Evolutionary conservation across 2,888 invertebrate species (phyloP), one percentile per base, ranked within the genome.

Genomic region (Phalera bucephala): DNA sequence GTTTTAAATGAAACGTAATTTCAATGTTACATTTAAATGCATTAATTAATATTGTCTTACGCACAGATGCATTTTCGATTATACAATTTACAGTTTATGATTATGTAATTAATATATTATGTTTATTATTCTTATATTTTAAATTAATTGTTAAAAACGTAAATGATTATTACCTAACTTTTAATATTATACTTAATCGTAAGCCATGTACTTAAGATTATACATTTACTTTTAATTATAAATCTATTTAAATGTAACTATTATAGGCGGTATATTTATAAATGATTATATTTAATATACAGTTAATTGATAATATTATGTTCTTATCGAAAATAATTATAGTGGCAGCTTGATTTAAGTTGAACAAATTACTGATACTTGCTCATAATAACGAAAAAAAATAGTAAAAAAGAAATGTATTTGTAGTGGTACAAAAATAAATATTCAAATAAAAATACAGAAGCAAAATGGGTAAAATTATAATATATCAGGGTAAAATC

Each of bases 41-140:
- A 48, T 45, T 55, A 57, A 40, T 52, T 53, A 58, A 65, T 82
- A 82, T 80, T 82, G 81, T 82, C 81, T 43, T 70, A 64, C 68
- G 64, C 77, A 69, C 81, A 82, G 78, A 60, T 57, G 59, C 17
- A 17, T 57, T 54, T 54, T 40, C 36, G 39, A 46, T 17, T 3
- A 5, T 17, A 3, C 5, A 17, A 5, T 17, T 17, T 3, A n/a
- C n/a, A 17, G 5, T 17, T 43, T 50, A 44, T 40, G 36, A 36
- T 50, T 52, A 47, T 43, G 39, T 50, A 42, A 20, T 53, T 52
- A 40, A 38, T 50, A 41, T 37, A 27, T 47, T 36, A 40, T 21
- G 19, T 33, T 39, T 19, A 15, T 44, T 52, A 50, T 11, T 40
- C 39, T 43, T 31, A 47, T 45, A 42, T 23, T 28, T 40, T n/a